Conservation (phyloP, 2,113 vertebrate species). For the Labeo rohita region DNA sequence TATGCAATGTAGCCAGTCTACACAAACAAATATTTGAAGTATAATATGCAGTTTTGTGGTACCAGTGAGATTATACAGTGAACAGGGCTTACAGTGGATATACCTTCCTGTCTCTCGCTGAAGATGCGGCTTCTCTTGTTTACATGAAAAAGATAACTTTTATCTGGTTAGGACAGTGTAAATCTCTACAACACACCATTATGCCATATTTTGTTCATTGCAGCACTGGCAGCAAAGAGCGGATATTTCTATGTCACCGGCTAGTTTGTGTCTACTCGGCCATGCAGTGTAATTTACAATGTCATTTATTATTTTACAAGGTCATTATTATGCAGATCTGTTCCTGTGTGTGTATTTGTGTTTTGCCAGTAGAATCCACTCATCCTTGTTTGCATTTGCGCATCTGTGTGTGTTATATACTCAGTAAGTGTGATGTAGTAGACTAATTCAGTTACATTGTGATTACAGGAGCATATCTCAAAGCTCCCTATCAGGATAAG, state of each 20-base stretch:
- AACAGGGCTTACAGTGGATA: background rate
- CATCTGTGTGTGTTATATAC: conserved; percentile 17
- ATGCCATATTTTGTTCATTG: background rate
- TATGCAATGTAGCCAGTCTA: background rate
- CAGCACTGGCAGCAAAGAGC: background rate
- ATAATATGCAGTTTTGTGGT: background rate
- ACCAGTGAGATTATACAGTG: background rate
- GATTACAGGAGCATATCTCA: conserved; percentile 50
- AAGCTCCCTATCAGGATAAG: conserved; percentile 53
- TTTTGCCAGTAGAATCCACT: background rate
- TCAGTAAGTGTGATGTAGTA: conserved; percentile 24
- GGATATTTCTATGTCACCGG: background rate
- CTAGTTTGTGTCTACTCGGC: conserved; percentile 6
- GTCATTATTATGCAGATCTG: conserved; percentile 38
- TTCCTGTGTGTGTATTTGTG: background rate
- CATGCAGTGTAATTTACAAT: conserved; percentile 32
- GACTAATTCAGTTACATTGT: conserved; percentile 45
- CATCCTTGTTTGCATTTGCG: background rate
- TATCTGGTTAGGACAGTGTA: background rate
- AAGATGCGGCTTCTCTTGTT: background rate
- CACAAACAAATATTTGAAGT: background rate
- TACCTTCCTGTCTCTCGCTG: background rate
- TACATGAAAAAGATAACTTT: background rate
- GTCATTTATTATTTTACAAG: conserved; percentile 22
- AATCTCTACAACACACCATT: background rate